Percentiles rank a stretch among this genome's conserved stretches.
phyloP scores from a whole-genome alignment of 2,113 vertebrate genomes.

The Pedionomus torquatus region DNA sequence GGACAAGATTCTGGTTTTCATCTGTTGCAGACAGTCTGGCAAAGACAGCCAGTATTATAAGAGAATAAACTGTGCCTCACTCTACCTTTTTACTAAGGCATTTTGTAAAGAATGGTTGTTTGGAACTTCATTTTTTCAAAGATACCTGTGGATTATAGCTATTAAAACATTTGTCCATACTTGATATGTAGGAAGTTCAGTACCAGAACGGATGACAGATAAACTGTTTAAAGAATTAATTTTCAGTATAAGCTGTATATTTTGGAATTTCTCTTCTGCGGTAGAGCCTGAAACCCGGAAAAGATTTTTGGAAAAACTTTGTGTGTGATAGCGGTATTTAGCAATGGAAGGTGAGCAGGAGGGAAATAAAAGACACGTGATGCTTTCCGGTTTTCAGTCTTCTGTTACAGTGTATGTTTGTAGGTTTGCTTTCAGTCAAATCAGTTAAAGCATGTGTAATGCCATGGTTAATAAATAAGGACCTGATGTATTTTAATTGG shows the following conservation, averaged over 20 bases:
- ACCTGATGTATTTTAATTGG: neutral
- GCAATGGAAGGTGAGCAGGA: neutral
- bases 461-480: constrained; percentile 51
- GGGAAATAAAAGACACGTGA: neutral
- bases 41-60: neutral
- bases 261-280: neutral
- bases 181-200: neutral
- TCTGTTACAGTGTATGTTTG: neutral
- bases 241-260: neutral
- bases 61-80: neutral
- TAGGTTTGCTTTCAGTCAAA: neutral
- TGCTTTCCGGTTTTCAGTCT: constrained; percentile 17
- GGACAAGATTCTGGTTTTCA: neutral
- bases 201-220: neutral
- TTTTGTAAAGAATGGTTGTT: neutral
- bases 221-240: neutral
- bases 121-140: constrained; percentile 28
- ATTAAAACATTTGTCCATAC: neutral
- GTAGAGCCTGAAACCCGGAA: constrained; percentile 20
- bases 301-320: neutral
- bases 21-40: neutral
- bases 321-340: neutral
- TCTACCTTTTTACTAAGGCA: neutral
- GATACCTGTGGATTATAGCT: constrained; percentile 71
- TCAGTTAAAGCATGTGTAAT: constrained; percentile 38